Conservation (phyloP, 1,140 invertebrate genomes). For the Megathymus violae region DNA sequence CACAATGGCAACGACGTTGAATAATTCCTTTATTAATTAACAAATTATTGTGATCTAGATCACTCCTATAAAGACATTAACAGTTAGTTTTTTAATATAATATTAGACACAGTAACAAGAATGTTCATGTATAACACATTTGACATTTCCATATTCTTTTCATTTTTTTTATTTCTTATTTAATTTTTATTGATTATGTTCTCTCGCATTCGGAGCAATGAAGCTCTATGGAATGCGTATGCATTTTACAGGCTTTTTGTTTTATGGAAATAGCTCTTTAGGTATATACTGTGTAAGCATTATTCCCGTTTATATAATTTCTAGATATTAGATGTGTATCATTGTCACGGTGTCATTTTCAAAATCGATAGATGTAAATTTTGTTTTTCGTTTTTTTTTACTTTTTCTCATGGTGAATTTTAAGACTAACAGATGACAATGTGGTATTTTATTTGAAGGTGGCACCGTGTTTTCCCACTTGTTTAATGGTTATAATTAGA, state of each 20-base stretch:
- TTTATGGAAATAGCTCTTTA: conserved; percentile 58
- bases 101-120: conserved; percentile 74
- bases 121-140: conserved; percentile 70
- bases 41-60: conserved; percentile 72
- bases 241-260: conserved; percentile 42
- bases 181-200: conserved; percentile 27
- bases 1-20: conserved; percentile 60
- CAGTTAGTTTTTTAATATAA: conserved; percentile 73
- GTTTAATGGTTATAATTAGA: conserved; percentile 45
- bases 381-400: conserved; percentile 26
- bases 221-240: conserved; percentile 44
- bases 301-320: conserved; percentile 74
- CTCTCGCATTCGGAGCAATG: conserved; percentile 33
- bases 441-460: conserved; percentile 51
- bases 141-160: conserved; percentile 73
- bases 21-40: conserved; percentile 69
- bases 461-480: conserved; percentile 52
- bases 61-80: conserved; percentile 82
- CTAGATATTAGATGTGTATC: conserved; percentile 65
- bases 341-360: conserved; percentile 63
- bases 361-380: conserved; percentile 41
- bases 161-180: conserved; percentile 39
- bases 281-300: conserved; percentile 64
- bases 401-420: conserved; percentile 22
- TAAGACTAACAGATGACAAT: conserved; percentile 7